A percentile compares a stretch with the other conserved stretches of the same genome.
These are phyloP conservation scores for Xiphophorus birchmanni DNA, from an alignment of 2,797 vertebrate species.

Conservation along the genomic window DNA sequence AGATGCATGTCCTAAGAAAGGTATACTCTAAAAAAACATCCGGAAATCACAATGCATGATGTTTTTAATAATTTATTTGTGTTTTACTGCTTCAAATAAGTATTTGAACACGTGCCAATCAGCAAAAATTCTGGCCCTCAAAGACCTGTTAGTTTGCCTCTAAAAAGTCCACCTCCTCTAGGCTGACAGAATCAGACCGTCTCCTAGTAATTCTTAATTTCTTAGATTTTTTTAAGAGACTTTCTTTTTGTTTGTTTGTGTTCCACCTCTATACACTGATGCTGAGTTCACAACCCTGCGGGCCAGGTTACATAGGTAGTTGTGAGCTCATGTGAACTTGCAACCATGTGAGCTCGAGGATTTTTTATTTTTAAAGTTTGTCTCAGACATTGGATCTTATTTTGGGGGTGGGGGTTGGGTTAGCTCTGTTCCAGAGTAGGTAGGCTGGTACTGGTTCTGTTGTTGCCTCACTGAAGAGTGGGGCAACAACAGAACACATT, in stretches of 20 bases:
- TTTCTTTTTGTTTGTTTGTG: not conserved
- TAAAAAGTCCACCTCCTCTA: constrained; percentile 12
- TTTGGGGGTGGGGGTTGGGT: not conserved
- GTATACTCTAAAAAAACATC: no score
- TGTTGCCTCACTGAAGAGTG: constrained; percentile 44
- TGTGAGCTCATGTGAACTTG: constrained; percentile 34
- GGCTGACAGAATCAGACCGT: constrained; percentile 53
- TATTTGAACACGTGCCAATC: no score
- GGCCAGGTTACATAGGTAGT: not conserved
- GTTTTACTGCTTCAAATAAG: no score
- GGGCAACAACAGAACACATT: no score
- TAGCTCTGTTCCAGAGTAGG: constrained; percentile 11
- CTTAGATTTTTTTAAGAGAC: constrained; percentile 47
- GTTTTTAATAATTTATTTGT: no score
- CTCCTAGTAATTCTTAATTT: constrained; percentile 55
- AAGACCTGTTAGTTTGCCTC: no score
- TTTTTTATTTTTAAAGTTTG: constrained; percentile 37
- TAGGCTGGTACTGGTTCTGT: constrained; percentile 11
- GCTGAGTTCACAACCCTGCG: not conserved
- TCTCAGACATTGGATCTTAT: constrained; percentile 33
- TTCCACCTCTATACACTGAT: not conserved
- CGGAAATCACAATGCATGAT: no score
- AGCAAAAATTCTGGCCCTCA: no score
- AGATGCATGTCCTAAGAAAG: no score
- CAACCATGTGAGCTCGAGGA: constrained; percentile 19